Evolutionary conservation across 1,140 invertebrate genomes (phyloP), one percentile per base, ranked within the genome.

Genomic region (Chlorops oryzae): DNA sequence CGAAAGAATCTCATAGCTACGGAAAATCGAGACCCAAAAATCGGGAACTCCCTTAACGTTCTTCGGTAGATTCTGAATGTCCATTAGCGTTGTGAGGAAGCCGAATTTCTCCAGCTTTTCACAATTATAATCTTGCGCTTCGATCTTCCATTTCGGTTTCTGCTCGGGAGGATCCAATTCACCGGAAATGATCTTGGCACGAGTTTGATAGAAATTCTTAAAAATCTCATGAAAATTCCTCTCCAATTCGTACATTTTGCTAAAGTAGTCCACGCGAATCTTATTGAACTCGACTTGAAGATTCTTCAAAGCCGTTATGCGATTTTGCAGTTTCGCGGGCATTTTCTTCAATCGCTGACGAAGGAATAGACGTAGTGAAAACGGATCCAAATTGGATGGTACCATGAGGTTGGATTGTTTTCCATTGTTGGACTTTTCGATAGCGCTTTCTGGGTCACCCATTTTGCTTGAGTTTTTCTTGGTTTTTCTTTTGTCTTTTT

Each of bases 21-120:
- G 93, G 70, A 98, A 94, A 63, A 95, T 90, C 5, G 88, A 95
- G 47, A 96, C 76, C 96, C 96, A 99, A 75, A 99, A 98, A 27
- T 92, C 86, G 1, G 94, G 93, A 70, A 98, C 87, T 13, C 96
- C 96, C 69, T 85, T 86, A 0, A 81, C 74, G 66, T 88, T 72
- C n/a, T 74, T 66, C 0, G 62, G 52, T 23, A 58, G 64, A 53
- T 49, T 70, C 28, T 58, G 10, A 22, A 55, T 52, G 5, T 38
- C 23, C 18, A 42, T 44, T 23, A 64, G 18, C 12, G 56, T 46
- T 3, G 50, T 49, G 18, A 64, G 56, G 7, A 64, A 56, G 7
- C 18, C 81, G 75, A 45, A 85, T 4, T 23, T 22, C 32, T 62
- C 58, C 18, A 67, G 55, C 32, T 67, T 51, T 40, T 59, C 51